Evolutionary conservation across 1,140 invertebrate species (phyloP), one percentile per base, ranked within the genome.

Genomic region (Aphis gossypii): DNA sequence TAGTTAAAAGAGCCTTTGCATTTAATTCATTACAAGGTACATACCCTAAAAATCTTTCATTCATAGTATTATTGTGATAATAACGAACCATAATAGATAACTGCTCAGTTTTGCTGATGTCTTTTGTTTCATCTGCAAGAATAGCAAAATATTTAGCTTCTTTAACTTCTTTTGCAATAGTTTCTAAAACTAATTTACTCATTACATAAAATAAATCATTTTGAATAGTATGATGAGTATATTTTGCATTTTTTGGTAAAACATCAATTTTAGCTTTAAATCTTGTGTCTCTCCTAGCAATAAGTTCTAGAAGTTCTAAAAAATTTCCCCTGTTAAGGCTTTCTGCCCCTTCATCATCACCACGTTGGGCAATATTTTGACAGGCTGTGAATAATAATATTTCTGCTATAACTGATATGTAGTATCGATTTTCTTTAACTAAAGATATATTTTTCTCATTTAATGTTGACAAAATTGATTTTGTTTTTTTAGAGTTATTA

Each of bases 231-330:
- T 87, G 86, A 51, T 48, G 86, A 1, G 86, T 87, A 51, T 87
- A 87, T 51, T 87, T 87, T 60, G 35, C 88, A 90, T 90, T 90
- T 90, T 90, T 90, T 11, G 88, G 35, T 41, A 90, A 56, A 0
- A 25, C 51, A 60, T 90, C 51, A 11, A 90, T 56, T 90, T 90
- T 90, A 38, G 1, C 8, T 56, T 48, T n/a, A 20, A 87, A 48
- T 87, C n/a, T 48, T 30, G 23, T 48, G 7, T 87, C 86, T 51
- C 30, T 87, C 3, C 9, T 90, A 90, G 51, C 51, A 90, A 35
- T 60, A 90, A 90, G 38, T 21, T 56, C 25, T 90, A 90, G 11
- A 56, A 90, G 51, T 90, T 90, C 88, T 60, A 90, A 41, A 35
- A 88, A 88, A 25, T 25, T 56, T 25, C 23, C 21, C 23, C 23